phyloP scores from a whole-genome alignment of 2,888 invertebrate genomes.

The Brachypalpus laphriformis region DNA sequence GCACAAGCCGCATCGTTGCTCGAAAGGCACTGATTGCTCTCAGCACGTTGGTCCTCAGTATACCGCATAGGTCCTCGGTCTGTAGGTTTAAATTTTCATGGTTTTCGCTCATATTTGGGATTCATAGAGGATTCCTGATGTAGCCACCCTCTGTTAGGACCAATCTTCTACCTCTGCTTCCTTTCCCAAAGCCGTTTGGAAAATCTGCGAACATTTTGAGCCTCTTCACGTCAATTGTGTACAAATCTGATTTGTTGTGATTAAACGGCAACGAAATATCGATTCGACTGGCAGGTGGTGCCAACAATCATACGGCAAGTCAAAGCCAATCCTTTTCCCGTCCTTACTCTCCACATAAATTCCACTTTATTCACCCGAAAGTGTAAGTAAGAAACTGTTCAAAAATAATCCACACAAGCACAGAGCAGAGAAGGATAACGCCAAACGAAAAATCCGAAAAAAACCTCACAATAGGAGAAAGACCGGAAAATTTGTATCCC shows the following conservation, averaged over 20 bases:
- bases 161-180: no score
- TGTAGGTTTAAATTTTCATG: no score
- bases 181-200: no score
- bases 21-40: no score
- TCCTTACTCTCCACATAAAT: not conserved
- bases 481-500: slow-evolving; percentile 52
- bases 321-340: not conserved
- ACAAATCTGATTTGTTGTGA: not conserved
- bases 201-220: no score
- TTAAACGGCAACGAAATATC: not conserved
- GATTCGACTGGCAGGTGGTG: not conserved
- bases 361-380: slow-evolving; percentile 4
- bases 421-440: not conserved
- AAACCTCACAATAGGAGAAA: slow-evolving; percentile 7
- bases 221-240: no score
- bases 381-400: slow-evolving; percentile 53
- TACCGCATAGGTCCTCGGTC: no score
- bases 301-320: not conserved
- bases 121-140: no score
- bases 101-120: no score
- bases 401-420: not conserved
- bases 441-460: not conserved
- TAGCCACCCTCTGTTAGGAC: no score
- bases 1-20: no score
- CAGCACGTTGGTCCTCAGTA: no score